Percentiles rank a stretch among this genome's conserved stretches.
Evolutionary conservation across 2,113 vertebrate species (phyloP).

Genomic region (Hydropotes inermis): DNA sequence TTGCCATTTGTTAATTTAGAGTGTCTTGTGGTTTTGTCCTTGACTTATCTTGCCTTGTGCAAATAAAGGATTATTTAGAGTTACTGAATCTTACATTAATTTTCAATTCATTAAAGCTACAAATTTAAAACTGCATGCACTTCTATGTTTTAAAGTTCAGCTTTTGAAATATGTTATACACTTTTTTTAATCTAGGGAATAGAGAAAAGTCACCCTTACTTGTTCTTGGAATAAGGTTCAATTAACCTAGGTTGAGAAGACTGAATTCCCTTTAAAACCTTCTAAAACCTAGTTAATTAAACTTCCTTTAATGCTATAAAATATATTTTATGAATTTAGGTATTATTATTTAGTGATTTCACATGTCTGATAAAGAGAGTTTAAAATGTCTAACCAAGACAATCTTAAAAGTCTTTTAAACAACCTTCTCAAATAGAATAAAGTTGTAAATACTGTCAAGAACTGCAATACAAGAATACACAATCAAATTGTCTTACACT

Average conservation of each 20-base stretch:
- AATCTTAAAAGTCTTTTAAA: neutral
- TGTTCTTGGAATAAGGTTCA: neutral
- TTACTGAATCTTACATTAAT: neutral
- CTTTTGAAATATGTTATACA: neutral
- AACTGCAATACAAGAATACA: neutral
- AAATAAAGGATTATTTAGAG: neutral
- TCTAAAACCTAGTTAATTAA: neutral
- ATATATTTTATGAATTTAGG: neutral
- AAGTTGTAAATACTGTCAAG: neutral
- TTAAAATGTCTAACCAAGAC: neutral
- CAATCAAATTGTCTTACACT: neutral
- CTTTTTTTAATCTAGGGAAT: neutral
- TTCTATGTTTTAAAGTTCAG: neutral
- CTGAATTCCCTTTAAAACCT: neutral
- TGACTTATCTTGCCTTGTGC: neutral
- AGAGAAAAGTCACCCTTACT: neutral
- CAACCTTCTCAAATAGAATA: neutral
- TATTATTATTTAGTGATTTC: neutral
- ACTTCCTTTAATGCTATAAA: neutral
- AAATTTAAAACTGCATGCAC: neutral
- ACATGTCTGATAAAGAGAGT: neutral
- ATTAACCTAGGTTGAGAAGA: neutral
- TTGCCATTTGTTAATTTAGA: neutral
- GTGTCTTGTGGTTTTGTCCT: neutral
- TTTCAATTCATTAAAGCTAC: neutral